A percentile compares a stretch with the other conserved stretches of the same genome.
phyloP scores from a whole-genome alignment of 2,888 invertebrate genomes.

The Aporophyla nigra region DNA sequence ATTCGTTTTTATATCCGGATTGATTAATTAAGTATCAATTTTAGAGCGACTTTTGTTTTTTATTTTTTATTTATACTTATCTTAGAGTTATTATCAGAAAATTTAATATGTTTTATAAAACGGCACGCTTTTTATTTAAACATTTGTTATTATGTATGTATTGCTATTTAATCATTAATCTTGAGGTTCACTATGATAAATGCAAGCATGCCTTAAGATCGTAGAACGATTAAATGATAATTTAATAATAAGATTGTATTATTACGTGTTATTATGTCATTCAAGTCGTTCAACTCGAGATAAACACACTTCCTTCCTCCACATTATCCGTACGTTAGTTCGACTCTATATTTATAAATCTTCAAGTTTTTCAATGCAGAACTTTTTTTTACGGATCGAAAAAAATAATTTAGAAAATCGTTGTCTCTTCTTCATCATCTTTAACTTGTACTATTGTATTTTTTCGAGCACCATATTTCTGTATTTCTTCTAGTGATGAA shows the following conservation, averaged over 20 bases:
- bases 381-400: not conserved
- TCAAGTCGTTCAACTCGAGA: slow-evolving; percentile 47
- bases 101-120: not conserved
- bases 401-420: not conserved
- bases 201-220: slow-evolving; percentile 3
- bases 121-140: not conserved
- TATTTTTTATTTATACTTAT: not conserved
- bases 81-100: not conserved
- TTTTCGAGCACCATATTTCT: not conserved
- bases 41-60: not conserved
- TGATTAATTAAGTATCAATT: not conserved
- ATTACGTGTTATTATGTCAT: slow-evolving; percentile 26
- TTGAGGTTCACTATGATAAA: slow-evolving; percentile 27
- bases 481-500: not conserved
- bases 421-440: not conserved
- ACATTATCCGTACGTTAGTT: not conserved
- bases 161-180: not conserved
- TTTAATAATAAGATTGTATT: not conserved
- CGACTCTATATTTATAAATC: not conserved
- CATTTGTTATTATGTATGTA: not conserved
- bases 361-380: not conserved
- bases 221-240: slow-evolving; percentile 27
- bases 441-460: not conserved
- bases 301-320: slow-evolving; percentile 18
- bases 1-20: slow-evolving; percentile 33